A percentile compares a stretch with the other conserved stretches of the same genome.
Conservation (phyloP, 2,113 vertebrate genomes). For the Oreotragus oreotragus region DNA sequence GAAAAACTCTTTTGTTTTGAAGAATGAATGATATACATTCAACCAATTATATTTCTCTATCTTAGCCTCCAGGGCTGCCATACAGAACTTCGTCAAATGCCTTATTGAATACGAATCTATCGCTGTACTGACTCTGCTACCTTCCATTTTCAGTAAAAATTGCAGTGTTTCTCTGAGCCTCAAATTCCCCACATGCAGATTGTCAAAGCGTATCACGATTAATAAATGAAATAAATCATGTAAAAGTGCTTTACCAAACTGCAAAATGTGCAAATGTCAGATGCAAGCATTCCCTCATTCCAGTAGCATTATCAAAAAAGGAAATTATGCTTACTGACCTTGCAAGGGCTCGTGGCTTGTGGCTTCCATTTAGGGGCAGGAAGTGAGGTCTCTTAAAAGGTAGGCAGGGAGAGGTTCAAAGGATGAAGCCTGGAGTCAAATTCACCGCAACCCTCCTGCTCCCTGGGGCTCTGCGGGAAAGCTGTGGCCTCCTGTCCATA, state of each 20-base stretch:
- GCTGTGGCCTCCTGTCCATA: background rate
- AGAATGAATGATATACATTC: background rate
- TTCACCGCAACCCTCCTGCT: background rate
- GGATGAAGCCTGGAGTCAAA: background rate
- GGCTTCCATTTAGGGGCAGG: slow-evolving; percentile 47
- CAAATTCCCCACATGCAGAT: background rate
- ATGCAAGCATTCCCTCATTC: background rate
- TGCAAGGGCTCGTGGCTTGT: slow-evolving; percentile 39
- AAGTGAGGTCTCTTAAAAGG: slow-evolving; percentile 4
- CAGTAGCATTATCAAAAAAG: slow-evolving; percentile 31
- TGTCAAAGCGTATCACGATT: background rate
- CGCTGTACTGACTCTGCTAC: background rate
- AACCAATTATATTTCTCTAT: background rate
- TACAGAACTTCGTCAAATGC: background rate
- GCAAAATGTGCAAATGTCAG: background rate
- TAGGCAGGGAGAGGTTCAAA: background rate
- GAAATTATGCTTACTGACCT: slow-evolving; percentile 57
- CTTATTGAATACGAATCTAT: background rate
- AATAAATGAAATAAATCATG: background rate
- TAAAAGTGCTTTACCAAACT: background rate
- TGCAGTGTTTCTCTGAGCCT: background rate
- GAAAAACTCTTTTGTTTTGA: slow-evolving; percentile 22
- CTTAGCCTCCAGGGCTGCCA: background rate
- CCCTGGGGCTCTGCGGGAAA: background rate
- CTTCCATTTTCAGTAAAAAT: background rate